Base-by-base conservation (phyloP, 2,113 vertebrate species). In the Rana temporaria region DNA sequence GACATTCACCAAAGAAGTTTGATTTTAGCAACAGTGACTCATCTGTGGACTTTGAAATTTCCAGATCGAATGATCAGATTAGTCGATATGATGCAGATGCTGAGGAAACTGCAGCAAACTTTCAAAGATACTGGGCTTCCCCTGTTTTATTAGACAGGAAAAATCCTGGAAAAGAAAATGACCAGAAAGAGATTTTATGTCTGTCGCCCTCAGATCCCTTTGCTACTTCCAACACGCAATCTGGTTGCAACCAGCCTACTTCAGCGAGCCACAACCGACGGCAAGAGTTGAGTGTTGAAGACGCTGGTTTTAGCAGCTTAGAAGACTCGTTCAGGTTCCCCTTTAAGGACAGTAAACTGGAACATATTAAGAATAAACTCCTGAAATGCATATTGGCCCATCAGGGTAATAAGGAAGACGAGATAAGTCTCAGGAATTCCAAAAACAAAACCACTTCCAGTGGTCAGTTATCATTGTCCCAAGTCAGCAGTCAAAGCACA, bases 361-460 rank as follows among this genome's bases (percentile, higher is more conserved):
- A 0, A 0, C 68, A 86, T 81, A 85, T 88, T 32, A 87, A 87
- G 85, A 38, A 0, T 14, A 85, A 72, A 65, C 76, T 79, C 14
- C 71, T 82, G 11, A 84, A 90, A 34, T 86, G 57, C 73, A 63
- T 57, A 82, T 85, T 86, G 77, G 68, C 74, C 19, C 86, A 77
- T 56, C 76, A 87, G 17, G 77, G 79, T 63, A 15, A 19, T 6
- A 70, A 55, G 24, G 7, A 8, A 66, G 84, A 87, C n/a, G 55
- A 57, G 34, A 53, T 69, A 67, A 48, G 42, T 56, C 1, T 38
- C n/a, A 34, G 20, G n/a, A 52, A 84, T 81, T 72, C 48, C 22
- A 75, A 62, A 80, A 69, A 8, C 34, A 17, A 76, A 19, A 3
- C 0, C 1, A 0, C 5, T 60, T 63, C 24, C 38, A 76, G 48